Base-by-base conservation (phyloP, 1,140 invertebrate species). In the Phenacoccus solenopsis region DNA sequence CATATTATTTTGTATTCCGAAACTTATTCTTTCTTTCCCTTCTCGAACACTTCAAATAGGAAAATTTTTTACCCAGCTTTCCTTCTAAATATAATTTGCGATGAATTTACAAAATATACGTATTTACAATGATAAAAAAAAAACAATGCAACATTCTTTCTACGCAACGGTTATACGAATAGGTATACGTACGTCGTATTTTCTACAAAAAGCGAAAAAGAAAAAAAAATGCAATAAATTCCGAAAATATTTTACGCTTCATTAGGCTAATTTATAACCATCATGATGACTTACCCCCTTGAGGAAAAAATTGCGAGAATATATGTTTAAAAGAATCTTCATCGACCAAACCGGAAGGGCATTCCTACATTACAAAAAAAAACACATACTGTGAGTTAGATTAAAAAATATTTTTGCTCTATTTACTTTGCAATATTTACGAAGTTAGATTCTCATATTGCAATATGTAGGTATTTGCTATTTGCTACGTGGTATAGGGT, bases 301-400 rank as follows among this genome's bases (percentile, higher is more conserved):
- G 90, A 0, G 93, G 93, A 78, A 96, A 95, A 81, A 94, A 96
- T 79, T 94, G 93, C 0, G 88, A 87, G 80, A 94, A 96, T 73
- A 96, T 94, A 72, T 91, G 85, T 79, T 94, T 94, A 81, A 96
- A 96, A 7, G 89, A 88, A 67, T 94, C 91, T 78, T 95, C 92
- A 76, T 93, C 91, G 28, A 96, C 90, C 73, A 93, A 86, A 10
- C 93, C 93, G 24, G 90, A 90, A 0, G 93, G 93, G 79, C 93
- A 96, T 78, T 95, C 93, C 90, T 92, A 82, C n/a, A 84, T 74
- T 1, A 28, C 70, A 68, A 61, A 0, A 64, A 16, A 64, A 69
- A 68, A n/a, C n/a, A n/a, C n/a, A n/a, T n/a, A n/a, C n/a, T n/a
- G n/a, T n/a, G n/a, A n/a, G n/a, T n/a, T n/a, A n/a, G n/a, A n/a